Conservation (phyloP, 1,140 invertebrate genomes). For the Notospermus geniculatus region DNA sequence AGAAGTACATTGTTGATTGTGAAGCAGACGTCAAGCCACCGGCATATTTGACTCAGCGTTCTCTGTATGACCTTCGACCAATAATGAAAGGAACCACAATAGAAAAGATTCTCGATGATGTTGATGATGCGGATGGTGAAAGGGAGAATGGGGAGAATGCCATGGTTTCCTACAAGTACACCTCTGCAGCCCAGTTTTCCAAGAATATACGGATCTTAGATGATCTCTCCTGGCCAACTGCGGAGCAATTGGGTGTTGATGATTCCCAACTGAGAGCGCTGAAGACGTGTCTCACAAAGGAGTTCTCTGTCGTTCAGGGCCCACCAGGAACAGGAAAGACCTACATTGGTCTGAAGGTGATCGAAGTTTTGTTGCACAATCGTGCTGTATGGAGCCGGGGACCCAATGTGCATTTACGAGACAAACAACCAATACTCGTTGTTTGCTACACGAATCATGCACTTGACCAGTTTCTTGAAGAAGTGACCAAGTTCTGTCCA, state of each 20-base stretch:
- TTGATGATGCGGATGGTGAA: no score
- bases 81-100: no score
- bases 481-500: conserved; percentile 50
- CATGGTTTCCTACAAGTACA: no score
- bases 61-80: no score
- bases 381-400: not conserved
- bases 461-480: conserved; percentile 79
- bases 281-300: conserved; percentile 41
- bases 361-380: not conserved
- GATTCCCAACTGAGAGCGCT: conserved; percentile 50
- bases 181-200: not conserved
- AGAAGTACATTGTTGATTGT: conserved; percentile 14
- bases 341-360: conserved; percentile 4
- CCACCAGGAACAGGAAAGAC: conserved; percentile 25
- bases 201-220: no score
- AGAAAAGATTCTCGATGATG: no score
- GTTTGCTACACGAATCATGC: conserved; percentile 83
- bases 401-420: not conserved
- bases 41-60: not conserved
- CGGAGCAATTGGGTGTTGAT: conserved; percentile 32
- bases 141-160: no score
- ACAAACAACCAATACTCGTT: conserved; percentile 64
- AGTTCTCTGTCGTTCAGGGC: conserved; percentile 66
- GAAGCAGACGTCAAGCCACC: not conserved
- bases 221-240: conserved; percentile 9